Conservation (phyloP, 1,140 invertebrate species). For the Aphidius gifuensis region DNA sequence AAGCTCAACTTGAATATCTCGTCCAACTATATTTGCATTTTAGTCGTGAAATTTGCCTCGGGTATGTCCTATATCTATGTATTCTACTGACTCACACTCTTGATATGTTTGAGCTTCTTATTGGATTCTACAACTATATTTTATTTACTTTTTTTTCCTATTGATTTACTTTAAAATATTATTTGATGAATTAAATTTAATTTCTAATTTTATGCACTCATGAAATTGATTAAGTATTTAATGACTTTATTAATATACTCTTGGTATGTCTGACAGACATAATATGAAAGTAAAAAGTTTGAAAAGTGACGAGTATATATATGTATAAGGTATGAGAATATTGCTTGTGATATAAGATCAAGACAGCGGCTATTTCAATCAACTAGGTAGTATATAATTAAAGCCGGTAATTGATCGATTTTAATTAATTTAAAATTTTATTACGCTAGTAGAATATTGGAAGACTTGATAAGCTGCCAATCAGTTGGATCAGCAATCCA, state of each 20-base stretch:
- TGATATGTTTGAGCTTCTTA: constrained; percentile 17
- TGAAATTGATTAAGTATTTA: neutral
- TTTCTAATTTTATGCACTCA: neutral
- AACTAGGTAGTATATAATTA: constrained; percentile 30
- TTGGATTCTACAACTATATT: constrained; percentile 16
- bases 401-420: constrained; percentile 33
- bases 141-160: neutral
- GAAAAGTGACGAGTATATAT: too few relatives aligned
- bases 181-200: neutral
- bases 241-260: too few relatives aligned
- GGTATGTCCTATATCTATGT: constrained; percentile 36
- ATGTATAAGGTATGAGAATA: too few relatives aligned
- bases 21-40: constrained; percentile 43
- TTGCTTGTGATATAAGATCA: too few relatives aligned
- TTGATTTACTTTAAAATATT: neutral
- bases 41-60: constrained; percentile 37
- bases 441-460: constrained; percentile 32
- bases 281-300: too few relatives aligned
- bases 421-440: constrained; percentile 44
- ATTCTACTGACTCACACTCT: constrained; percentile 22
- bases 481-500: constrained; percentile 21
- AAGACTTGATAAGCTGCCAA: constrained; percentile 31
- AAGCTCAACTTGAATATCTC: constrained; percentile 25
- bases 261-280: too few relatives aligned
- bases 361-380: too few relatives aligned